phyloP scores from a whole-genome alignment of 2,888 invertebrate genomes.

The Drosophila birchii region DNA sequence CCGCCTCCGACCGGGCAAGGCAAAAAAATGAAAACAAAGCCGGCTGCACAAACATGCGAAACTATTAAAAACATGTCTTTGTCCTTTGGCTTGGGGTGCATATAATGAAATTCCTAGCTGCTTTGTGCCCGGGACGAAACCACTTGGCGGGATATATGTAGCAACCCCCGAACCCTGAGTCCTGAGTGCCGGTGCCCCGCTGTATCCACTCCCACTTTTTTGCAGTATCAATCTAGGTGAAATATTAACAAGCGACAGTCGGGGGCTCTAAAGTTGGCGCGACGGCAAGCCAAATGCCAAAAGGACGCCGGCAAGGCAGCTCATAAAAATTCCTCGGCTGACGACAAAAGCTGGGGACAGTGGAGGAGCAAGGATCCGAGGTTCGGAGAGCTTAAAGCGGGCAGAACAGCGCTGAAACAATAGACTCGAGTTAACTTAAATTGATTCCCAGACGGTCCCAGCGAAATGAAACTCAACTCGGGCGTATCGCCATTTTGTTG shows the following conservation, averaged over 20 bases:
- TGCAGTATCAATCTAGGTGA: slow-evolving; percentile 78
- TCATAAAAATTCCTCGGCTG: slow-evolving; percentile 80
- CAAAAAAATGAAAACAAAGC: slow-evolving; percentile 24
- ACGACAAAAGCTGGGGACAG: slow-evolving; percentile 54
- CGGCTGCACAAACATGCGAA: slow-evolving; percentile 71
- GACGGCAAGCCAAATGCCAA: slow-evolving; percentile 52
- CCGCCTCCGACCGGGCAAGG: background rate
- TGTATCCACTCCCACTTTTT: slow-evolving; percentile 16
- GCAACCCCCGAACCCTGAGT: slow-evolving; percentile 9
- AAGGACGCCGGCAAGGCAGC: slow-evolving; percentile 54
- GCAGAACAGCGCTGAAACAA: slow-evolving; percentile 68
- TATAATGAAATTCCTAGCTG: slow-evolving; percentile 77
- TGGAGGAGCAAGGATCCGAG: slow-evolving; percentile 3
- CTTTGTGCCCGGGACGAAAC: slow-evolving; percentile 44
- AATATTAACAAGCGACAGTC: slow-evolving; percentile 73
- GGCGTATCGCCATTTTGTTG: slow-evolving; percentile 46
- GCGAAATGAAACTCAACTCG: slow-evolving; percentile 57
- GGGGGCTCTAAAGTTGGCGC: slow-evolving; percentile 49
- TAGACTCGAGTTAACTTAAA: slow-evolving; percentile 81
- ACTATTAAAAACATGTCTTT: slow-evolving; percentile 78
- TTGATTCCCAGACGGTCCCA: slow-evolving; percentile 73
- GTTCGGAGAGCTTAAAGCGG: slow-evolving; percentile 57
- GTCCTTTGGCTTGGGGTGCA: slow-evolving; percentile 65
- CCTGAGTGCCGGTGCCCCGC: background rate
- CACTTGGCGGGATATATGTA: slow-evolving; percentile 43